Percentiles rank a stretch among this genome's conserved stretches.
phyloP scores from a whole-genome alignment of 2,113 vertebrate genomes.

The Proterorhinus semilunaris region DNA sequence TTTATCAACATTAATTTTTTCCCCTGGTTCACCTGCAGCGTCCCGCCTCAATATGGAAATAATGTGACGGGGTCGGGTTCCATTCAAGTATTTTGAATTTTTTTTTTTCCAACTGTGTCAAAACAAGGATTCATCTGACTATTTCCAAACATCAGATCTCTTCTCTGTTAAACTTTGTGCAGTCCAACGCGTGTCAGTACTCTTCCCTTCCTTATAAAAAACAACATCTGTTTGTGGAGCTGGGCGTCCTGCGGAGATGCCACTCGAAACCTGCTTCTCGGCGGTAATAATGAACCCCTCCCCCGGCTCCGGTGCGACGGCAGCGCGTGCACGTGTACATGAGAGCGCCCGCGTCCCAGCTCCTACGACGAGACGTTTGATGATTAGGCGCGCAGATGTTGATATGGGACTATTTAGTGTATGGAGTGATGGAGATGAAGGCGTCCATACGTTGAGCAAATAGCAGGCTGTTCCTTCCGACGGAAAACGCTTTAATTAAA shows the following conservation, averaged over 20 bases:
- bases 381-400: slow-evolving; percentile 8
- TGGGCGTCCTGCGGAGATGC: slow-evolving; percentile 3
- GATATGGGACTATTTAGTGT: neutral
- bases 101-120: too few species aligned
- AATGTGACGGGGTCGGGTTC: too few species aligned
- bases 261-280: neutral
- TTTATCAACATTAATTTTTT: too few species aligned
- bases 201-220: neutral
- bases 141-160: neutral
- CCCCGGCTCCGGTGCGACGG: neutral
- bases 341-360: neutral
- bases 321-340: neutral
- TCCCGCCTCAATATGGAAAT: too few species aligned
- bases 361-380: neutral
- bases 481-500: neutral
- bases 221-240: slow-evolving; percentile 7
- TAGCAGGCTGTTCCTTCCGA: slow-evolving; percentile 2
- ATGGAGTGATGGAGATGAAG: slow-evolving; percentile 12
- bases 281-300: neutral
- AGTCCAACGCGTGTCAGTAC: neutral
- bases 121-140: neutral
- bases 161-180: neutral
- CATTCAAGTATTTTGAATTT: too few species aligned
- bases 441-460: slow-evolving; percentile 7
- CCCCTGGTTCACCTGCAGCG: too few species aligned